Percentiles rank a stretch among this genome's conserved stretches.
These are phyloP conservation scores for Prolemur simus DNA, from an alignment of 2,113 vertebrate species.

Conservation along the genomic window DNA sequence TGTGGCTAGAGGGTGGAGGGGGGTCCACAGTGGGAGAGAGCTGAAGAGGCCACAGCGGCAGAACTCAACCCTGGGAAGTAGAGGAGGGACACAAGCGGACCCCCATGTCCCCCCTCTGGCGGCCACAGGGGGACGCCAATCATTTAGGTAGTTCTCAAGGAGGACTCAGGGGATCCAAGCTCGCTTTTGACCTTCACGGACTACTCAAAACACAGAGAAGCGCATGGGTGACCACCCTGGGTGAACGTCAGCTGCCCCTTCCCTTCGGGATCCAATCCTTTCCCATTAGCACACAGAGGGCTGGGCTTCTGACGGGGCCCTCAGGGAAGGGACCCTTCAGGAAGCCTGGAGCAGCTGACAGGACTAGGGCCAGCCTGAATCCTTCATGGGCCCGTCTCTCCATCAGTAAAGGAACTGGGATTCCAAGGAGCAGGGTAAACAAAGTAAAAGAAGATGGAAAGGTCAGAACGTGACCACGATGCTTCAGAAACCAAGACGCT, in stretches of 20 bases:
- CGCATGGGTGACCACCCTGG: background rate
- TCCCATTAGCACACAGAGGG: background rate
- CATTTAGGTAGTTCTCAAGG: background rate
- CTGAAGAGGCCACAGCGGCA: background rate
- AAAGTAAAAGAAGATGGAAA: background rate
- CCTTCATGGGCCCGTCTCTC: background rate
- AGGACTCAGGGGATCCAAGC: background rate
- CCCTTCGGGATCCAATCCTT: background rate
- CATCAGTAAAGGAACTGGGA: background rate
- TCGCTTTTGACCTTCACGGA: background rate
- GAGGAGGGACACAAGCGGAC: background rate
- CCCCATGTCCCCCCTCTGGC: background rate
- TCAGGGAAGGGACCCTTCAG: accelerated
- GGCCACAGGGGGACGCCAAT: background rate
- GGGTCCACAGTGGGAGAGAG: accelerated
- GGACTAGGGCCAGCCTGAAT: background rate
- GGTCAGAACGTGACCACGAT: background rate
- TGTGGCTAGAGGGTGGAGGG: background rate
- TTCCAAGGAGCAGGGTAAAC: background rate
- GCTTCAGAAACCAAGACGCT: background rate
- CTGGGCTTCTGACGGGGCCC: background rate
- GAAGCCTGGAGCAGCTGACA: background rate
- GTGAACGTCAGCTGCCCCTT: accelerated
- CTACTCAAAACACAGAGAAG: background rate
- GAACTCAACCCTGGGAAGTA: background rate